phyloP scores from a whole-genome alignment of 1,140 invertebrate species.

The Pachypsylla venusta region DNA sequence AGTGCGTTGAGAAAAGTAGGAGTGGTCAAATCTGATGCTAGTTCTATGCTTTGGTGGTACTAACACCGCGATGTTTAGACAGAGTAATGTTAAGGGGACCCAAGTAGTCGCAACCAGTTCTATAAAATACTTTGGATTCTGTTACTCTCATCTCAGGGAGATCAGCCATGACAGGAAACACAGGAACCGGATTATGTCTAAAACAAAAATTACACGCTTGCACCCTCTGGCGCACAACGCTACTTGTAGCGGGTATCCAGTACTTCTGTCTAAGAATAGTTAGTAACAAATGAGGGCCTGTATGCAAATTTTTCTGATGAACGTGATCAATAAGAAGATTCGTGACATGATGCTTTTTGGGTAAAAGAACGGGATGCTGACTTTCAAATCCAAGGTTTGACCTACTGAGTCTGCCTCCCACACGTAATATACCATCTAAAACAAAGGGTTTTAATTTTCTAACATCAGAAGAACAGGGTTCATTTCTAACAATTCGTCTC shows the following conservation, averaged over 20 bases:
- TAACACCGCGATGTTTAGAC: background rate
- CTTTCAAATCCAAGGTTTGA: background rate
- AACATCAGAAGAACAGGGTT: background rate
- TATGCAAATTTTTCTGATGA: background rate
- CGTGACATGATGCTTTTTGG: background rate
- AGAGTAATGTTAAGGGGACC: background rate
- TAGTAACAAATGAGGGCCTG: background rate
- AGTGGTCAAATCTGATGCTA: constrained; percentile 29
- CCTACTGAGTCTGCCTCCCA: background rate
- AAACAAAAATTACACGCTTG: background rate
- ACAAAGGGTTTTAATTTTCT: background rate
- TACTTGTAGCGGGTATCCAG: background rate
- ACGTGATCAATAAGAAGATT: background rate
- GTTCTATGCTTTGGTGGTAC: background rate
- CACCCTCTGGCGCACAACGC: background rate
- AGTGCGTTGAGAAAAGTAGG: constrained; percentile 30
- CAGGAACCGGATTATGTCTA: background rate
- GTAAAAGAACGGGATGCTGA: background rate
- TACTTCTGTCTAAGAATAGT: background rate
- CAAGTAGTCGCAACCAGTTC: background rate
- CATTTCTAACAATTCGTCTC: background rate
- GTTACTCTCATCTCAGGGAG: background rate
- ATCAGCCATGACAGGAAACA: background rate
- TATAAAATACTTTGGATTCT: background rate
- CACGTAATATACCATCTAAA: background rate